phyloP scores from a whole-genome alignment of 2,888 invertebrate genomes.

The Spicauda simplicius region DNA sequence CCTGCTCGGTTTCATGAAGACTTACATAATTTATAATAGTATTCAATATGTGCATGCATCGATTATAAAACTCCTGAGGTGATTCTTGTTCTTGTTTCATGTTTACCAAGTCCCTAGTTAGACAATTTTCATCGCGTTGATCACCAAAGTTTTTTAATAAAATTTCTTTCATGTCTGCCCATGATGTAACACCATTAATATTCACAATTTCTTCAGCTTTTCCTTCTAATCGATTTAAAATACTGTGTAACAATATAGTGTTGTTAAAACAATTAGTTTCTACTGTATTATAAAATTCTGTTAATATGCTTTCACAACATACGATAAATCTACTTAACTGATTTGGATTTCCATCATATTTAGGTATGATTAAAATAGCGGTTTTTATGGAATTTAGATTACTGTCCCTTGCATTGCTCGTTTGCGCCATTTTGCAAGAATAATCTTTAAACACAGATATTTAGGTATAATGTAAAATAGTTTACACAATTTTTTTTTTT shows the following conservation, averaged over 20 bases:
- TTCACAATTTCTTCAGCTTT: conserved; percentile 7
- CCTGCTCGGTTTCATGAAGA: neutral
- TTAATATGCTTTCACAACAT: no score
- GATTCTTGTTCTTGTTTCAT: conserved; percentile 2
- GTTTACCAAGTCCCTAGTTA: conserved; percentile 2
- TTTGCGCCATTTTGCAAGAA: no score
- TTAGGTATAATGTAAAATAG: no score
- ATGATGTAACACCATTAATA: conserved; percentile 9
- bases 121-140: conserved; percentile 5
- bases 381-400: no score
- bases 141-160: conserved; percentile 5
- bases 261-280: no score
- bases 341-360: no score
- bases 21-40: conserved; percentile 7
- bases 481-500: no score
- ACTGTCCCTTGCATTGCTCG: no score
- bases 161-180: neutral
- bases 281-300: no score
- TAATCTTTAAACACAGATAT: no score
- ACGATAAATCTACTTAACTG: no score
- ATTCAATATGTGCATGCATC: conserved; percentile 1
- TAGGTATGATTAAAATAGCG: no score
- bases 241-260: neutral
- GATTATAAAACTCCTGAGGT: neutral
- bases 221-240: conserved; percentile 2